These are phyloP conservation scores for Cartodere bifasciata DNA, from an alignment of 2,888 invertebrate species.

Conservation along the genomic window DNA sequence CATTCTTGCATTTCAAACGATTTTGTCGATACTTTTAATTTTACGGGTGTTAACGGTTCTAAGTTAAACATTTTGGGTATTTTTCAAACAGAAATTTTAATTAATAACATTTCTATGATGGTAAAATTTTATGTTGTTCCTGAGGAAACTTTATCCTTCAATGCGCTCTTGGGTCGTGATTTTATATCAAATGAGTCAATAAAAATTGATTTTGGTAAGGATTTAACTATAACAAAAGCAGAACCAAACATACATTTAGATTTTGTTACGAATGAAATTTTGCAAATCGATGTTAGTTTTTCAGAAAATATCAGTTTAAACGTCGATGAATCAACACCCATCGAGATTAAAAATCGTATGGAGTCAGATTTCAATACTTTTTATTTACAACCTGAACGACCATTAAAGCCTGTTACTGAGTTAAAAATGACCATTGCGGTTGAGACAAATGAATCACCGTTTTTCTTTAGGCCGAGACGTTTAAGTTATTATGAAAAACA, in stretches of 20 bases:
- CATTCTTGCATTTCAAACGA: conserved; percentile 1
- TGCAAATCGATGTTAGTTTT: too few relatives aligned
- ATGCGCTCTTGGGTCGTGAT: conserved; percentile 10
- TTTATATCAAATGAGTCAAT: too few relatives aligned
- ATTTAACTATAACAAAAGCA: too few relatives aligned
- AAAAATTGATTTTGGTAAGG: too few relatives aligned
- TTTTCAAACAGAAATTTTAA: conserved; percentile 3
- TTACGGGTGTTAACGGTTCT: conserved; percentile 7
- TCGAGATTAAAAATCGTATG: not conserved
- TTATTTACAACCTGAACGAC: conserved; percentile 3
- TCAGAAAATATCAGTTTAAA: too few relatives aligned
- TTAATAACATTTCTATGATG: conserved; percentile 5
- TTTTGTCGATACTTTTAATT: conserved; percentile 4
- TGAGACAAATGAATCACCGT: conserved; percentile 4
- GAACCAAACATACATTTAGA: too few relatives aligned
- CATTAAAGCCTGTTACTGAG: conserved; percentile 3
- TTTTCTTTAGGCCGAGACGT: conserved; percentile 11
- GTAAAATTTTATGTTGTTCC: conserved; percentile 12
- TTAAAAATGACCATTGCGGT: conserved; percentile 8
- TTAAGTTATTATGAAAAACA: conserved; percentile 12
- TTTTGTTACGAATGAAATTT: too few relatives aligned
- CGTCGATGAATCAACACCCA: too few relatives aligned
- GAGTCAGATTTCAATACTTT: too few relatives aligned
- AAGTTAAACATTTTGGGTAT: conserved; percentile 8
- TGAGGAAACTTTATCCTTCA: conserved; percentile 8